A percentile compares a stretch with the other conserved stretches of the same genome.
phyloP scores from a whole-genome alignment of 2,113 vertebrate species.

The Sander lucioperca region DNA sequence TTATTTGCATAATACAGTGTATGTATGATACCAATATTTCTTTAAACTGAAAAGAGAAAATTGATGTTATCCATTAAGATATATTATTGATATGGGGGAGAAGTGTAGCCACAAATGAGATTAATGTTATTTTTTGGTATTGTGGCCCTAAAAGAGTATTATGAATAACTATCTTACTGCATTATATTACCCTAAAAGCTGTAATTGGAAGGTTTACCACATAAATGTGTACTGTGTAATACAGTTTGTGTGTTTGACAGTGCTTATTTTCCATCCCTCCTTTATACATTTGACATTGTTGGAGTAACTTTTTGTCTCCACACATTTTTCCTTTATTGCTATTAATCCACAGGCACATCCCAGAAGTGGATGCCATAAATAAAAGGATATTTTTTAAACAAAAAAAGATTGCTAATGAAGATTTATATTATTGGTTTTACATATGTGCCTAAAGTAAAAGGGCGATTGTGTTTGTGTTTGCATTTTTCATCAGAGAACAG shows the following conservation, averaged over 20 bases:
- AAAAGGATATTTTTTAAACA: conserved; percentile 43
- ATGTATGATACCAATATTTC: conserved; percentile 47
- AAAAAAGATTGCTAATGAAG: conserved; percentile 13
- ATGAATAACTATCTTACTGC: conserved; percentile 1
- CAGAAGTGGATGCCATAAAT: conserved; percentile 14
- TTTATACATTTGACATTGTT: not conserved
- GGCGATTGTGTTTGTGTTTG: conserved; percentile 31
- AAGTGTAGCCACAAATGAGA: conserved; percentile 43
- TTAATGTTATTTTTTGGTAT: conserved; percentile 49
- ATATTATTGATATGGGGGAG: conserved; percentile 18
- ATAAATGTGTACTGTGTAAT: conserved; percentile 34
- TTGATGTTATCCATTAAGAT: conserved; percentile 43
- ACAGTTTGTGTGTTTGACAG: conserved; percentile 28
- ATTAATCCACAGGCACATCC: conserved; percentile 24
- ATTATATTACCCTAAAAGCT: conserved; percentile 5
- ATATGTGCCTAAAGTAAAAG: conserved; percentile 61
- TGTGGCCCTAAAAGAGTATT: conserved; percentile 30
- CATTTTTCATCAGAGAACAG: conserved; percentile 30
- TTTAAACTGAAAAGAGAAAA: conserved; percentile 52
- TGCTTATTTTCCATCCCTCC: not conserved
- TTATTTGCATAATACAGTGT: conserved; percentile 53
- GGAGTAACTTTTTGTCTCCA: conserved; percentile 4
- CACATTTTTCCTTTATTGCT: not conserved
- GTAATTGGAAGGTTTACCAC: conserved; percentile 37
- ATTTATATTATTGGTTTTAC: conserved; percentile 56